These are phyloP conservation scores for Pogonognathellus flavescens DNA, from an alignment of 1,140 invertebrate species.

Conservation along the genomic window DNA sequence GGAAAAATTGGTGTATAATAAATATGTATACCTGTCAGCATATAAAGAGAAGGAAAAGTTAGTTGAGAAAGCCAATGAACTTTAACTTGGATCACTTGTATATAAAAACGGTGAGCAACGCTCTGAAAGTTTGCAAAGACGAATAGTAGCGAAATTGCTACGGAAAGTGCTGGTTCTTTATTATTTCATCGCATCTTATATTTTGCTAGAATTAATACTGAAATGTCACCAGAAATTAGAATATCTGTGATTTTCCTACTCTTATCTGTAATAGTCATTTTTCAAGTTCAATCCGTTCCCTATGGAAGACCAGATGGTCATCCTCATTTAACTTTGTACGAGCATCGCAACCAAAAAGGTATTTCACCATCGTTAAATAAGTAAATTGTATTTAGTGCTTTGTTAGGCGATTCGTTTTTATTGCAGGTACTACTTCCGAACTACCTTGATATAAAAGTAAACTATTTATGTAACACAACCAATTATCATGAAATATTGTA, in stretches of 20 bases:
- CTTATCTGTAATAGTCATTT: background rate
- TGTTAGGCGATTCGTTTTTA: too few relatives aligned
- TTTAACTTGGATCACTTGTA: background rate
- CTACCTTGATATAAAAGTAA: background rate
- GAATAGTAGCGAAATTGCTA: background rate
- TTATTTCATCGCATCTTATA: background rate
- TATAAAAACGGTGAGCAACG: background rate
- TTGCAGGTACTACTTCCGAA: too few relatives aligned
- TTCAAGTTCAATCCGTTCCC: background rate
- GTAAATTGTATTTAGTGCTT: background rate
- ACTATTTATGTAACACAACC: background rate
- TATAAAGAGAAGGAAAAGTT: too few relatives aligned
- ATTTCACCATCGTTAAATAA: background rate
- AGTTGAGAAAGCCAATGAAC: constrained; percentile 3
- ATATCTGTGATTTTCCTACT: background rate
- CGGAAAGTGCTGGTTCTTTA: too few relatives aligned
- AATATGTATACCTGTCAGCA: too few relatives aligned
- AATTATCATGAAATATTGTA: constrained; percentile 2
- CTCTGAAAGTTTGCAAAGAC: background rate
- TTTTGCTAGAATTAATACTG: background rate
- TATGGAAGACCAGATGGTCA: constrained; percentile 32
- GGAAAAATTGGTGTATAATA: background rate
- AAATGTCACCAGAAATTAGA: background rate
- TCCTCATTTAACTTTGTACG: constrained; percentile 55
- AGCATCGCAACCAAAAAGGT: constrained; percentile 55